A percentile compares a stretch with the other conserved stretches of the same genome.
Evolutionary conservation across 30 jellyfish, hydroid and myxozoan genomes (phyloP).

Genomic region (Sanderia malayensis): DNA sequence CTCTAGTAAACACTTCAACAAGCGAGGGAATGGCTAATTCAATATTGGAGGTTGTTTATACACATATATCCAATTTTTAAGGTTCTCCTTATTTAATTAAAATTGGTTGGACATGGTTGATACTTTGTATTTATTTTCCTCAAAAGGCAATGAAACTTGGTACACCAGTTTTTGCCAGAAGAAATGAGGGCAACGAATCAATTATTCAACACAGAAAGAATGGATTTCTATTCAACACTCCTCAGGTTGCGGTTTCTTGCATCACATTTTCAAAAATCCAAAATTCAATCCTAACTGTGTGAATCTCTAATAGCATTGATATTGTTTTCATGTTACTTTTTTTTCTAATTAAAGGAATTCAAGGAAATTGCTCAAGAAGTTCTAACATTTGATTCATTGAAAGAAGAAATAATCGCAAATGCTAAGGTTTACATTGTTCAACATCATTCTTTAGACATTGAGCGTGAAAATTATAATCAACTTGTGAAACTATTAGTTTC

Average conservation of each 20-base stretch:
- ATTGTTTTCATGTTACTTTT: no score
- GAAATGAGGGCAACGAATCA: conserved; percentile 65
- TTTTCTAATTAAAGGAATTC: conserved; percentile 43
- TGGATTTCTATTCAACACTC: conserved; percentile 61
- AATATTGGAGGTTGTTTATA: conserved; percentile 55
- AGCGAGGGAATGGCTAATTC: conserved; percentile 90
- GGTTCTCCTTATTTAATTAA: no score
- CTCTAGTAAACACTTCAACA: conserved; percentile 67
- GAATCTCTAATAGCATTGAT: no score
- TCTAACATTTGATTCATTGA: background rate
- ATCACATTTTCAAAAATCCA: no score
- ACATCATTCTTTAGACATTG: conserved; percentile 30
- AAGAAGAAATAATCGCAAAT: conserved; percentile 24
- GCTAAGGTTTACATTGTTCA: conserved; percentile 26
- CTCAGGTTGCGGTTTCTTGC: conserved; percentile 32
- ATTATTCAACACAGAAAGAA: conserved; percentile 41
- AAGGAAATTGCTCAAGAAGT: conserved; percentile 32
- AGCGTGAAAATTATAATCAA: conserved; percentile 31
- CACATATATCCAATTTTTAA: no score
- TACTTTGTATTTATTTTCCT: no score
- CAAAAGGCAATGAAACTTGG: conserved; percentile 67
- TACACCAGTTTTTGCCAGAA: conserved; percentile 69
- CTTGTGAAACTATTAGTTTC: background rate
- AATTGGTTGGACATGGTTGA: no score
- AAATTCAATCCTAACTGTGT: no score